Conservation (phyloP, 2,797 vertebrate genomes). For the Liasis olivaceus region DNA sequence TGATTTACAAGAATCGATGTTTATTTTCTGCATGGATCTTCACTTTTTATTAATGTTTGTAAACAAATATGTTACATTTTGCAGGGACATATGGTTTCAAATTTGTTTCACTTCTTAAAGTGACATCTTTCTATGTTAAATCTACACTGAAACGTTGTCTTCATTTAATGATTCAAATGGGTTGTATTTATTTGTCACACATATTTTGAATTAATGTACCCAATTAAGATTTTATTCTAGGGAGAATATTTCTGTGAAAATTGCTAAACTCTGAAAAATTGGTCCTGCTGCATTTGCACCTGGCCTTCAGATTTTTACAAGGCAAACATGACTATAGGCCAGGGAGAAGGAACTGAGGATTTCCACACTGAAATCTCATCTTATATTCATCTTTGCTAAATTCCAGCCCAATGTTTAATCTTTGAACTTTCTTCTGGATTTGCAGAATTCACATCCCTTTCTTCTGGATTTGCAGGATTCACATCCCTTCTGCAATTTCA, state of each 20-base stretch:
- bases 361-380: neutral
- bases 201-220: constrained; percentile 12
- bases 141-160: constrained; percentile 30
- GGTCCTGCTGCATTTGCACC: constrained; percentile 26
- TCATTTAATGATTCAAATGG: constrained; percentile 38
- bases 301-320: constrained; percentile 32
- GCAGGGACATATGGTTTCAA: constrained; percentile 60
- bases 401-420: neutral
- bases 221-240: constrained; percentile 21
- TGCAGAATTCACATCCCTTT: neutral
- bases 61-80: constrained; percentile 67
- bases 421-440: neutral
- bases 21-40: constrained; percentile 63
- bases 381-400: neutral
- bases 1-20: constrained; percentile 52
- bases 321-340: neutral
- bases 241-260: constrained; percentile 31
- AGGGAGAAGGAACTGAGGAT: neutral
- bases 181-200: constrained; percentile 46
- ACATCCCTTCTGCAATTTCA: neutral
- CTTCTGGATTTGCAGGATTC: too few relatives aligned
- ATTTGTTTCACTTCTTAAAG: constrained; percentile 63
- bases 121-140: constrained; percentile 49
- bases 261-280: constrained; percentile 19
- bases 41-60: constrained; percentile 60